Conservation (phyloP, 2,888 invertebrate genomes). For the Andrena praecox region DNA sequence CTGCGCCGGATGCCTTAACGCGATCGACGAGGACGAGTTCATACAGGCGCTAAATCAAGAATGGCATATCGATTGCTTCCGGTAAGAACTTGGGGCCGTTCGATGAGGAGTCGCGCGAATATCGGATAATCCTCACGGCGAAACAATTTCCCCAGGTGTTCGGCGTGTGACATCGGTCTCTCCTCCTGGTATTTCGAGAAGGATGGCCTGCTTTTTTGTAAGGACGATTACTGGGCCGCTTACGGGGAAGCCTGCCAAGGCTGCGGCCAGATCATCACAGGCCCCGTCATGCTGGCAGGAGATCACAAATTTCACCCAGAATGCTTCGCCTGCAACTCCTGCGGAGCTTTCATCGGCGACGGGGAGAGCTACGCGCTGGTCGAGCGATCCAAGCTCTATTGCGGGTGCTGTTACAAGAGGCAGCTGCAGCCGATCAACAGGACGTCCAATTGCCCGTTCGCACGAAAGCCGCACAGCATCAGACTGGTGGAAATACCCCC, state of each 20-base stretch:
- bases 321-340: conserved; percentile 95
- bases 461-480: conserved; percentile 91
- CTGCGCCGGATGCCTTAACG: conserved; percentile 92
- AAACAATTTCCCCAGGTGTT: conserved; percentile 88
- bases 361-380: conserved; percentile 96
- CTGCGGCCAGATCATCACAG: conserved; percentile 93
- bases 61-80: conserved; percentile 96
- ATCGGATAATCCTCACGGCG: background rate
- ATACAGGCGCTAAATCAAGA: conserved; percentile 93
- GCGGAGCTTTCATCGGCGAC: conserved; percentile 94
- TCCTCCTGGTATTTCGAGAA: conserved; percentile 98
- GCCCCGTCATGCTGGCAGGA: conserved; percentile 97
- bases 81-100: conserved; percentile 85
- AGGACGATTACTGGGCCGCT: conserved; percentile 94
- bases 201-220: conserved; percentile 94
- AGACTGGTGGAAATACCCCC: conserved; percentile 93
- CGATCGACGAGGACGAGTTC: conserved; percentile 91
- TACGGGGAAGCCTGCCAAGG: conserved; percentile 96
- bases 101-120: background rate
- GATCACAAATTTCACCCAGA: conserved; percentile 98
- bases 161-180: conserved; percentile 93
- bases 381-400: conserved; percentile 95
- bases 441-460: conserved; percentile 86
- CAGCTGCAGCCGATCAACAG: conserved; percentile 89
- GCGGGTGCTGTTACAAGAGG: conserved; percentile 91